Evolutionary conservation across 1,140 invertebrate genomes (phyloP), one percentile per base, ranked within the genome.

Genomic region (Pogonomyrmex californicus): DNA sequence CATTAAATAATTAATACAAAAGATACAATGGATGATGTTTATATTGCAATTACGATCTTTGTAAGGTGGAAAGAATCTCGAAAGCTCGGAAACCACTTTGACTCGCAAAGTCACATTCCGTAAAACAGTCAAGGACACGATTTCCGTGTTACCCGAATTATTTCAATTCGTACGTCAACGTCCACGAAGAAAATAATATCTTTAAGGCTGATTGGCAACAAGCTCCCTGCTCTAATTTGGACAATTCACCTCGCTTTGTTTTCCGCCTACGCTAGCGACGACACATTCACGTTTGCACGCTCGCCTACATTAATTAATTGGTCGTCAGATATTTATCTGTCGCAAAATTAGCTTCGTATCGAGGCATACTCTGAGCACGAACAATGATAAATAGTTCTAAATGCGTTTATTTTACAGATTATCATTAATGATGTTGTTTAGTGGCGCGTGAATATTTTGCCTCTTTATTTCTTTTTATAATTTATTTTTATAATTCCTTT

Each of bases 161-260:
- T 12, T 41, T 78, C 58, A 54, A 65, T 85, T 78, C 9, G 47
- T 38, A 9, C 36, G 56, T 63, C 36, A 77, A 77, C 38, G 71
- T 41, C 33, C n/a, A 30, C 58, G 36, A 56, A 14, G 17, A 76
- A 44, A 41, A 78, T 36, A 71, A 70, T 47, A 85, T 87, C 68
- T 65, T 86, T 83, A 36, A 83, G 65, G 65, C 41, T 70, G 77
- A 82, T 73, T 83, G 12, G 44, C 36, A 44, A 65, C 56, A 49
- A 33, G 47, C 60, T 63, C 12, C 49, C 78, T 70, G 58, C 14
- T 85, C 70, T 87, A 91, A 91, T 90, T 90, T 33, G 77, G 54
- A 63, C 73, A 90, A 90, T 91, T 90, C 60, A 44, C 56, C 47
- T 54, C 75, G 82, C 71, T 86, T 90, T 90, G 71, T 86, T 85